phyloP scores from a whole-genome alignment of 2,797 vertebrate species.

The Phalanger gymnotis region DNA sequence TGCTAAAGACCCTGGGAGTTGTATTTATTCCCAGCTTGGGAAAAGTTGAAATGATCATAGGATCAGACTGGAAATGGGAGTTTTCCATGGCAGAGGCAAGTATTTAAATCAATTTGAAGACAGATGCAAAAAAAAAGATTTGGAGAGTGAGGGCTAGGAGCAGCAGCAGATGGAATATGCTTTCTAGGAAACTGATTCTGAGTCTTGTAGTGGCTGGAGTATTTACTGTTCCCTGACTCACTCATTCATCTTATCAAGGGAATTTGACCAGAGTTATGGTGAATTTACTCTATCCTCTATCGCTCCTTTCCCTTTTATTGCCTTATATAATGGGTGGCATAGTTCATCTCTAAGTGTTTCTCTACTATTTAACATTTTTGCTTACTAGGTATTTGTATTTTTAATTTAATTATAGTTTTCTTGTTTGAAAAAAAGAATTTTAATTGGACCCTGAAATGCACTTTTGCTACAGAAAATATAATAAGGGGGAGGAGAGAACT shows the following conservation, averaged over 20 bases:
- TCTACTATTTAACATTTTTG: neutral
- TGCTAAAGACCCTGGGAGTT: neutral
- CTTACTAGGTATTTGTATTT: neutral
- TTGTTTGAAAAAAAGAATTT: neutral
- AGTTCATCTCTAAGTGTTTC: neutral
- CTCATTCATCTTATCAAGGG: neutral
- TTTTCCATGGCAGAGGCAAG: neutral
- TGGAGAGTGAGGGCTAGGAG: neutral
- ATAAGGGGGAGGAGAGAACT: neutral
- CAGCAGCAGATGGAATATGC: neutral
- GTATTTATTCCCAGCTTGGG: neutral
- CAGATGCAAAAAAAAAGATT: neutral
- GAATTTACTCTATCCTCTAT: neutral
- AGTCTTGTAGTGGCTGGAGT: neutral
- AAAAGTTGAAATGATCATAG: neutral
- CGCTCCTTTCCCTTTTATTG: neutral
- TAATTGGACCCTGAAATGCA: neutral
- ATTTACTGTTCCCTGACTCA: neutral
- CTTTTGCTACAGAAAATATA: neutral
- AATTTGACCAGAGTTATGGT: neutral
- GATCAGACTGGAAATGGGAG: neutral
- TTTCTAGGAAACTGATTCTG: neutral
- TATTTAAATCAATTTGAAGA: neutral
- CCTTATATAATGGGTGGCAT: neutral
- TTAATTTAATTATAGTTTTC: neutral